Evolutionary conservation across 1,140 invertebrate genomes (phyloP).

Genomic region (Hormaphis cornu): DNA sequence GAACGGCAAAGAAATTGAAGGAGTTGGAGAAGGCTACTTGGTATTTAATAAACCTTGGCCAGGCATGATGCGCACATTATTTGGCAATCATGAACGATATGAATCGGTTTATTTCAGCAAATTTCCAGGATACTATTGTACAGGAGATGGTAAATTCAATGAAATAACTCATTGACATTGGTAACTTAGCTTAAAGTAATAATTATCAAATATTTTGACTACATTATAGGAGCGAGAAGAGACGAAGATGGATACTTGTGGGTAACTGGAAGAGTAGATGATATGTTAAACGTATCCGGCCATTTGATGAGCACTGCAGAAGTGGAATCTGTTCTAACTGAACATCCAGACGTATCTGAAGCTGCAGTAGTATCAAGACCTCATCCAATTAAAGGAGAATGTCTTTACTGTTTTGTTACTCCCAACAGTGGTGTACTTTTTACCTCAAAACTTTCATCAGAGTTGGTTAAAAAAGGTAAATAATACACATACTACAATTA

Average conservation of each 20-base stretch:
- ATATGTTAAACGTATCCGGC: slow-evolving; percentile 96
- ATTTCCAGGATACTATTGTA: slow-evolving; percentile 93
- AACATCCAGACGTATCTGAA: slow-evolving; percentile 74
- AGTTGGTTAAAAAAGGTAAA: slow-evolving; percentile 64
- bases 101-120: slow-evolving; percentile 90
- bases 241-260: slow-evolving; percentile 93
- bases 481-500: not conserved
- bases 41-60: slow-evolving; percentile 93
- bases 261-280: slow-evolving; percentile 94
- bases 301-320: slow-evolving; percentile 95
- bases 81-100: slow-evolving; percentile 84
- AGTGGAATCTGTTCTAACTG: slow-evolving; percentile 82
- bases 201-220: too few relatives aligned
- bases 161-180: too few relatives aligned
- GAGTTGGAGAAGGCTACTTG: slow-evolving; percentile 85
- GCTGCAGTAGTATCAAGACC: slow-evolving; percentile 90
- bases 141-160: slow-evolving; percentile 78
- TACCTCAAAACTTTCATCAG: slow-evolving; percentile 57
- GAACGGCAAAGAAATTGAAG: slow-evolving; percentile 73
- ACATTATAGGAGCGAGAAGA: slow-evolving; percentile 66
- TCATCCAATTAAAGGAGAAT: slow-evolving; percentile 90
- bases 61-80: slow-evolving; percentile 90
- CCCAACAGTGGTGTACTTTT: slow-evolving; percentile 66
- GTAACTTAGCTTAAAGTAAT: too few relatives aligned
- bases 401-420: slow-evolving; percentile 92